Conservation (phyloP, 1,140 invertebrate species). For the Solenopsis invicta region DNA sequence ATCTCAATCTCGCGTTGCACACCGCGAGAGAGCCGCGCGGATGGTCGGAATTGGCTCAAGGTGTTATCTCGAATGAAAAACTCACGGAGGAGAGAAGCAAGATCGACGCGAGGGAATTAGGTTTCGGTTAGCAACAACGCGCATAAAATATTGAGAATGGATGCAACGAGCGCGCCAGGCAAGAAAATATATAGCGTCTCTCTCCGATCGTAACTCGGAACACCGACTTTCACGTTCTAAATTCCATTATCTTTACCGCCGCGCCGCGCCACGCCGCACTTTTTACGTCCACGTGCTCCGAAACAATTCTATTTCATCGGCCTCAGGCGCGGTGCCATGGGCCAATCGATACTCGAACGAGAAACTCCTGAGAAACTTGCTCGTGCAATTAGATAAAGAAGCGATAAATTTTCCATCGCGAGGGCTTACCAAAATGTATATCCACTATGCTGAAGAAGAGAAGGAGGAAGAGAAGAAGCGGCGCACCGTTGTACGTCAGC, state of each 20-base stretch:
- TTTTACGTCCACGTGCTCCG: slow-evolving; percentile 20
- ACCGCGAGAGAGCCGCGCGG: not conserved
- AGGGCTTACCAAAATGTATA: slow-evolving; percentile 71
- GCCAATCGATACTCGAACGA: not conserved
- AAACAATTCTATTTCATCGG: slow-evolving; percentile 11
- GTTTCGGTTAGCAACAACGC: slow-evolving; percentile 25
- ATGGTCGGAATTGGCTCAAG: slow-evolving; percentile 28
- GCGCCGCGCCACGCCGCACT: not conserved
- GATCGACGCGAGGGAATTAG: not conserved
- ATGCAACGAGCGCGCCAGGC: not conserved
- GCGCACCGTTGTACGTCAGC: slow-evolving; percentile 43
- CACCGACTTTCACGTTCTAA: slow-evolving; percentile 54
- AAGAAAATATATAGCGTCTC: slow-evolving; percentile 22
- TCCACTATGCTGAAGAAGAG: slow-evolving; percentile 52
- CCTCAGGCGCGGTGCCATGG: not conserved
- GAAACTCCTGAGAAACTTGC: not conserved
- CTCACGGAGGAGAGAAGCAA: not conserved
- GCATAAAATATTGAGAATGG: not conserved
- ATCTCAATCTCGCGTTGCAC: not conserved
- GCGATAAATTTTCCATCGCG: not conserved
- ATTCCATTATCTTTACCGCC: slow-evolving; percentile 24
- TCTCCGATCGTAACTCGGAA: not conserved
- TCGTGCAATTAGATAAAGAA: not conserved
- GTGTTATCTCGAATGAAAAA: slow-evolving; percentile 3
- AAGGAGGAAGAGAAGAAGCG: not conserved